Conservation (phyloP, 2,888 invertebrate genomes). For the Acanthosepion esculentum region DNA sequence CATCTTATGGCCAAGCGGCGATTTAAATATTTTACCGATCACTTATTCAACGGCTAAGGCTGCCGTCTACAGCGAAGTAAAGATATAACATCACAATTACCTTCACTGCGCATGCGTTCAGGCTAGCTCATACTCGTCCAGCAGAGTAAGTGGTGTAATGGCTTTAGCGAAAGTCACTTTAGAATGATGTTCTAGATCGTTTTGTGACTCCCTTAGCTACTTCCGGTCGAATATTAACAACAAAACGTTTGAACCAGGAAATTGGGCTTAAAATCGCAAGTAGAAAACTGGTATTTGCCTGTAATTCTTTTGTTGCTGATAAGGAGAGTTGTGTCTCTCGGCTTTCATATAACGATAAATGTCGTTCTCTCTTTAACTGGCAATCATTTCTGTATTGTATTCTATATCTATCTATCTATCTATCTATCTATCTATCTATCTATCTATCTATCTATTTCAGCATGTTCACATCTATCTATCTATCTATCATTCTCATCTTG, state of each 20-base stretch:
- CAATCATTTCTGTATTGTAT: too few species aligned
- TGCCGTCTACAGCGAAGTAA: neutral
- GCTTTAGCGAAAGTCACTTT: neutral
- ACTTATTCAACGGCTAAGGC: neutral
- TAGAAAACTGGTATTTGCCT: neutral
- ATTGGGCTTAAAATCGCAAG: neutral
- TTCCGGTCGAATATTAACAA: neutral
- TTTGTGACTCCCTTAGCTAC: neutral
- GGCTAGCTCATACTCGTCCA: neutral
- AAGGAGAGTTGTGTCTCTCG: too few species aligned
- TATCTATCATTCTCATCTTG: too few species aligned
- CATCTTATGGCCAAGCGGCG: neutral
- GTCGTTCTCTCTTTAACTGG: too few species aligned
- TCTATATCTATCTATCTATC: too few species aligned
- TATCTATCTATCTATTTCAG: too few species aligned
- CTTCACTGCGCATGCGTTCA: neutral
- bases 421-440: too few species aligned
- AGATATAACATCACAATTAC: neutral
- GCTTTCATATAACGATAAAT: too few species aligned
- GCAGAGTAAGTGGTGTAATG: neutral
- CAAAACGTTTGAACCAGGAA: too few species aligned
- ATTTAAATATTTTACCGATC: neutral
- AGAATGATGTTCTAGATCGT: neutral
- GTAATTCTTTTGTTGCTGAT: neutral
- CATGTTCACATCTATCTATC: neutral